Base-by-base conservation (phyloP, 1,140 invertebrate species). In the Chionoecetes opilio region DNA sequence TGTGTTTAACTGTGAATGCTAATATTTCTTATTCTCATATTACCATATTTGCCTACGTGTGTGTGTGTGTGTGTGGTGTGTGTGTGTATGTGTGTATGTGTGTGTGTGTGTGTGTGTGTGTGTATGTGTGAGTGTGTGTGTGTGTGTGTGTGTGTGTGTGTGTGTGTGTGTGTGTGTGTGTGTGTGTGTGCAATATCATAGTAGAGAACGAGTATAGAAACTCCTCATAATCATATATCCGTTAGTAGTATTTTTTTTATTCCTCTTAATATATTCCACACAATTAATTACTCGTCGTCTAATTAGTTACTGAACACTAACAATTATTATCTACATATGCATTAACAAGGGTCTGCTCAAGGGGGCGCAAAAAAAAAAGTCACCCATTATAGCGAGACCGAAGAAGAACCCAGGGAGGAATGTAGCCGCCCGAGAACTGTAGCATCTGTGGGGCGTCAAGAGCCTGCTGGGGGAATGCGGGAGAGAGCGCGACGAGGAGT, bases 291-390 rank as follows among this genome's bases (percentile, higher is more conserved):
- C 21, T 75, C 63, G 63, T 75, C 63, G 63, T 17, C 6, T 75
- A 75, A 75, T 75, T 75, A 8, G 63, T 75, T 75, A 1, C 63
- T 17, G 63, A 75, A 75, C 63, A 75, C 63, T 75, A 75, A 75
- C 63, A 75, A 75, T 75, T 75, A 75, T 75, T 75, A 75, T 75
- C 63, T 75, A 75, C 63, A 75, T 63, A 63, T 75, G 63, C 63
- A 75, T 75, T 75, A 75, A 75, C 63, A 75, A 75, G 1, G n/a
- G 26, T 26, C 63, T 75, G n/a, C n/a, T n/a, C n/a, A n/a, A n/a
- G n/a, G n/a, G n/a, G n/a, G n/a, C n/a, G n/a, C 63, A n/a, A 75
- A 75, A n/a, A 75, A n/a, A 75, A 17, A 75, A 75, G n/a, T 9
- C 26, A n/a, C 6, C 0, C 5, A 75, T 17, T 75, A 75, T 21